Evolutionary conservation across 2,888 invertebrate genomes (phyloP).

Genomic region (Vanessa cardui): DNA sequence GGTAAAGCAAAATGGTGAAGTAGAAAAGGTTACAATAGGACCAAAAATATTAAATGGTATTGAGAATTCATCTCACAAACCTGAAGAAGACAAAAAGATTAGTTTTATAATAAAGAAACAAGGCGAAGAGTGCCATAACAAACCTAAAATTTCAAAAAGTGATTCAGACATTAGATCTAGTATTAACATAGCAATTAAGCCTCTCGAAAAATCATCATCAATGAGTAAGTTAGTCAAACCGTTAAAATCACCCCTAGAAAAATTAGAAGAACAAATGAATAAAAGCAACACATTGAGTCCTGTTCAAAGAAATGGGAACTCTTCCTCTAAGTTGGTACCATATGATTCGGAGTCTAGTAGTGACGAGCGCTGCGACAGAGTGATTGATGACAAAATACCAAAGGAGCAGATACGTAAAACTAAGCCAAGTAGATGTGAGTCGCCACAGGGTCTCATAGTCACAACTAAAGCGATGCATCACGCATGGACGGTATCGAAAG

Average conservation of each 20-base stretch:
- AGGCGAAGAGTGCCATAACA: slow-evolving; percentile 58
- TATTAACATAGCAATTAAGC: slow-evolving; percentile 49
- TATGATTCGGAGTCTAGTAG: slow-evolving; percentile 84
- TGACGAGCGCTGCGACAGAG: slow-evolving; percentile 60
- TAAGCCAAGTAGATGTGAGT: slow-evolving; percentile 63
- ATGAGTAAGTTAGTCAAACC: slow-evolving; percentile 63
- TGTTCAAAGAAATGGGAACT: slow-evolving; percentile 56
- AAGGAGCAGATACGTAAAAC: slow-evolving; percentile 52
- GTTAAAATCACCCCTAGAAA: slow-evolving; percentile 71
- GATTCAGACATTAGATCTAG: slow-evolving; percentile 60
- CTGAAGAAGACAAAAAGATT: slow-evolving; percentile 67
- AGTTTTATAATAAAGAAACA: slow-evolving; percentile 66
- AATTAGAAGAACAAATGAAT: slow-evolving; percentile 76
- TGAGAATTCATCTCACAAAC: slow-evolving; percentile 56
- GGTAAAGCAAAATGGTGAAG: slow-evolving; percentile 76
- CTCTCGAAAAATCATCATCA: slow-evolving; percentile 56
- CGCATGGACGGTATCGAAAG: slow-evolving; percentile 74
- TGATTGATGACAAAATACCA: slow-evolving; percentile 42
- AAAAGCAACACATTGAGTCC: slow-evolving; percentile 58
- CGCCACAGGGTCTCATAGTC: slow-evolving; percentile 62
- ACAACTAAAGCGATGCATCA: slow-evolving; percentile 70
- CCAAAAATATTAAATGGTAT: slow-evolving; percentile 63
- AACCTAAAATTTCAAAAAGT: slow-evolving; percentile 60
- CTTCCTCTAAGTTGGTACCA: slow-evolving; percentile 77
- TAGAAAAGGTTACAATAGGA: slow-evolving; percentile 65